These are phyloP conservation scores for Dendroctonus valens DNA, from an alignment of 1,140 invertebrate genomes.

Conservation along the genomic window DNA sequence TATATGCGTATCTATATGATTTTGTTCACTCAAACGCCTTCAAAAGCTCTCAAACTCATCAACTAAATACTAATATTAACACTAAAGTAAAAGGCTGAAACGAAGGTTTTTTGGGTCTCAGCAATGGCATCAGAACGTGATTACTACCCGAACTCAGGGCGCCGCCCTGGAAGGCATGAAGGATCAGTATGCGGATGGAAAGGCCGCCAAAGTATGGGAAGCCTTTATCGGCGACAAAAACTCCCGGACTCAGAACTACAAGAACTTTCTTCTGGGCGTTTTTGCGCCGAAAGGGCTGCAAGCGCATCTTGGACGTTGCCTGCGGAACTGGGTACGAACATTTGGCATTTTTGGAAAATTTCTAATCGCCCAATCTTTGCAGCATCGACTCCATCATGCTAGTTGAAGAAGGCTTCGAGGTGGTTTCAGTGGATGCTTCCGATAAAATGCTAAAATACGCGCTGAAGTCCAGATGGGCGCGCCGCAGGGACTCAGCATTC, in stretches of 20 bases:
- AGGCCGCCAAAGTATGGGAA: slow-evolving; percentile 84
- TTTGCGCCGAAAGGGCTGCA: slow-evolving; percentile 67
- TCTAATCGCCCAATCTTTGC: slow-evolving; percentile 23
- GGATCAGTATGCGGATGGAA: slow-evolving; percentile 87
- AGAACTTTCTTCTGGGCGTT: slow-evolving; percentile 73
- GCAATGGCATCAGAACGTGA: slow-evolving; percentile 63
- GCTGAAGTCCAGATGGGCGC: slow-evolving; percentile 78
- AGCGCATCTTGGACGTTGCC: slow-evolving; percentile 75
- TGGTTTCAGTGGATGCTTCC: slow-evolving; percentile 83
- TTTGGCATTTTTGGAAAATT: not conserved
- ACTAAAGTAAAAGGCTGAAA: not conserved
- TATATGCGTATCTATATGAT: no score
- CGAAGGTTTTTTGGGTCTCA: not conserved
- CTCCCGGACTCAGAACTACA: slow-evolving; percentile 78
- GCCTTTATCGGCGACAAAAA: slow-evolving; percentile 84
- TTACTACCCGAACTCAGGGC: slow-evolving; percentile 74
- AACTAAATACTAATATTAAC: no score
- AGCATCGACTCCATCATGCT: slow-evolving; percentile 86
- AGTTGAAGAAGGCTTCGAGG: slow-evolving; percentile 80
- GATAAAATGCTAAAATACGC: slow-evolving; percentile 92
- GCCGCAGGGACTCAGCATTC: slow-evolving; percentile 73
- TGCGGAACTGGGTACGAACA: slow-evolving; percentile 77
- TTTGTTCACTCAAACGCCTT: no score
- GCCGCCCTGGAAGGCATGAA: slow-evolving; percentile 76
- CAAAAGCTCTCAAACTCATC: no score